Evolutionary conservation across 2,113 vertebrate genomes (phyloP), one percentile per base, ranked within the genome.

Genomic region (Triplophysa rosa): DNA sequence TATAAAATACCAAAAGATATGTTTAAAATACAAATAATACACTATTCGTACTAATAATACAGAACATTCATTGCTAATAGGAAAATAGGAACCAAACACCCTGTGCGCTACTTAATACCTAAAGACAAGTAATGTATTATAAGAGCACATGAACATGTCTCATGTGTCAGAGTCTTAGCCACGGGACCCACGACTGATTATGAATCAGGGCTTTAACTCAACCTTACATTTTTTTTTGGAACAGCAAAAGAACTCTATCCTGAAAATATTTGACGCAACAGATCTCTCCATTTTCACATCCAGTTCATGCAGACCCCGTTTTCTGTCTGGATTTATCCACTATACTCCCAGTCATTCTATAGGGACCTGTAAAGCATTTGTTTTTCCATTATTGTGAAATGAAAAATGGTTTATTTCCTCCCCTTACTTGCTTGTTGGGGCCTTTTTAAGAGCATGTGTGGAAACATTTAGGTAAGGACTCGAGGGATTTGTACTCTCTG

Each of bases 381-480:
- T 12, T 2, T 2, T 42, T 72, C n/a, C 70, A 13, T 72, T 59
- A 72, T 23, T 24, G 8, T 72, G 29, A 59, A 54, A 72, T 59
- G 13, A 59, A 72, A 59, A 42, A 33, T 59, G n/a, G 24, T 47
- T 47, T 2, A 45, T 59, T 45, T 74, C 40, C 40, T 47, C 23
- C 23, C 14, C 40, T 26, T 47, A 26, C 23, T 74, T 62, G 37
- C 59, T 64, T 64, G 17, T 14, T 56, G 49, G 17, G 67, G 24
- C 45, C 13, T 62, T 62, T 58, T 75, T 65, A n/a, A 64, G 33
- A 52, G 11, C 73, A 54, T 21, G 52, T 76, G 45, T 54, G 16
- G 19, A 76, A 76, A 65, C 73, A 65, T 76, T 76, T 64, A 65
- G 42, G 26, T 76, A 37, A 65, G 45, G 26, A 10, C 62, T 65